Conservation (phyloP, 2,113 vertebrate species). For the Lepidothrix coronata region DNA sequence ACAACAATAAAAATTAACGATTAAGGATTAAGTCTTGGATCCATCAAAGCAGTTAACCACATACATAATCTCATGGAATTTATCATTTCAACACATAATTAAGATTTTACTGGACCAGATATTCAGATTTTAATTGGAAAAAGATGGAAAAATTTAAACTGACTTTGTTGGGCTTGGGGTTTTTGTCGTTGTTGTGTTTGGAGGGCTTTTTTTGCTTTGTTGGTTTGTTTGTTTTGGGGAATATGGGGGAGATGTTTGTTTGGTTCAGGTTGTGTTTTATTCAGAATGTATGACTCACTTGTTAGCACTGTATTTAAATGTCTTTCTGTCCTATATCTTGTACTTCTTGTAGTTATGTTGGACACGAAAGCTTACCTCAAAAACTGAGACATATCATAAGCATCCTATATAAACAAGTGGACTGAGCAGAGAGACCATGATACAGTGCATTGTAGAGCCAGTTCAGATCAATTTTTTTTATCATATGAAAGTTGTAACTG, state of each 20-base stretch:
- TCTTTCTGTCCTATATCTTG: background rate
- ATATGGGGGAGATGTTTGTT: background rate
- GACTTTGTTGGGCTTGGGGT: rapidly evolving
- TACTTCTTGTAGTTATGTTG: background rate
- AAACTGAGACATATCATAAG: background rate
- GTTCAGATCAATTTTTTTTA: background rate
- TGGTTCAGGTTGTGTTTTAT: background rate
- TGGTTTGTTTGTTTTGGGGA: background rate
- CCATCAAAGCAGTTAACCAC: background rate
- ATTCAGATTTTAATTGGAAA: background rate
- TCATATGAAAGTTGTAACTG: background rate
- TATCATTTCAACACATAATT: background rate
- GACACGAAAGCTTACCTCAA: background rate
- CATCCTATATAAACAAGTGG: background rate
- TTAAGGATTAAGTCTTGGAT: background rate
- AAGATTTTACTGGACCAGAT: background rate
- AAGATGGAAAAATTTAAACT: background rate
- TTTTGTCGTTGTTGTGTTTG: background rate
- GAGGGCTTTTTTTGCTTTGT: background rate
- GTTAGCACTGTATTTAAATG: background rate
- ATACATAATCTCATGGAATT: background rate
- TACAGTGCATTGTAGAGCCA: background rate
- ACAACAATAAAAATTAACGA: background rate
- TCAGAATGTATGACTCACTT: background rate
- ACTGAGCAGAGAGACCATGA: background rate